Evolutionary conservation across 2,797 vertebrate genomes (phyloP), one percentile per base, ranked within the genome.

Genomic region (Cirrhinus mrigala): DNA sequence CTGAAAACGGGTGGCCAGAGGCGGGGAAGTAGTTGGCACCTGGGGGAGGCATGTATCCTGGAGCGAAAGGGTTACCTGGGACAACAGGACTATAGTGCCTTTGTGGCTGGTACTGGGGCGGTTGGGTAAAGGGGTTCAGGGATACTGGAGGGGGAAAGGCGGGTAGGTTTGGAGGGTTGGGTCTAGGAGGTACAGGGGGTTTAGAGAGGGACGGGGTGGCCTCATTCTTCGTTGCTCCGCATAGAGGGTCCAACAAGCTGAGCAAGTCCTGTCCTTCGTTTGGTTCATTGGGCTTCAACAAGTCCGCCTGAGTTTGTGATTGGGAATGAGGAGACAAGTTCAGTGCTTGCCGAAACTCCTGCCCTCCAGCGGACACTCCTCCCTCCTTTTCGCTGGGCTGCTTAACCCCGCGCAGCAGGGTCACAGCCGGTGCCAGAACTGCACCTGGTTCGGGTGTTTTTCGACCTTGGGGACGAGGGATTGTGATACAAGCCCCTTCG

Each of bases 391-490:
- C 88, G 22, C 40, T 18, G 20, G 14, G 24, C 24, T 91, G 0
- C 1, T 93, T 94, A 4, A 91, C 4, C 3, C 85, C 91, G 27
- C 96, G 94, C 16, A 94, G 87, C 3, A 95, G 94, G 37, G 88
- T 84, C 3, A 86, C 70, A 0, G 97, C 96, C 0, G 97, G 97
- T 0, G 95, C 96, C 0, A 97, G 95, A 78, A 97, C 96, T 0
- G 95, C 93, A 14, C 97, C 97, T 40, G 97, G 92, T 85, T 98
- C 97, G 0, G 97, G 97, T 0, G 98, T 98, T 93, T 97, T 99
- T 84, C 96, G 96, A 33, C 97, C 97, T 0, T 95, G 98, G 0
- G 98, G 98, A 14, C 98, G 95, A 1, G 98, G 97, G 76, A 99
- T 97, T 74, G 97, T 98, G 90, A 99, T 98, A 91, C 93, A 97